phyloP scores from a whole-genome alignment of 1,140 invertebrate species.

The Caenorhabditis latens region DNA sequence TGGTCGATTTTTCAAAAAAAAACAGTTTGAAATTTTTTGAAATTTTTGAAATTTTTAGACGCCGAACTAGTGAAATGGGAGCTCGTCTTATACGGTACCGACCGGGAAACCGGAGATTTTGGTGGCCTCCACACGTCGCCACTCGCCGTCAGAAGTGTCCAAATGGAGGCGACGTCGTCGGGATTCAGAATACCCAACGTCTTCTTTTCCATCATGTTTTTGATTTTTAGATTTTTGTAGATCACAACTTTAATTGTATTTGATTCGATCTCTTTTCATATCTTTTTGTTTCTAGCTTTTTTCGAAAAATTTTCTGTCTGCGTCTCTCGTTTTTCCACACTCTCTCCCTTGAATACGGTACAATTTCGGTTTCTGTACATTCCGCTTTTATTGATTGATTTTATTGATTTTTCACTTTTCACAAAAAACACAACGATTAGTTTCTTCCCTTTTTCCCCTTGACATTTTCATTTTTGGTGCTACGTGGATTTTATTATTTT shows the following conservation, averaged over 20 bases:
- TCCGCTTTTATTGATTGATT: slow-evolving; percentile 8
- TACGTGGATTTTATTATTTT: no score
- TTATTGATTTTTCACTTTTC: not conserved
- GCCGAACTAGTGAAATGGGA: slow-evolving; percentile 68
- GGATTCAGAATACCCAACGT: not conserved
- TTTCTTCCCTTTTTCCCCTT: no score
- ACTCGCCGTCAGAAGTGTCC: slow-evolving; percentile 50
- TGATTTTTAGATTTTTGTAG: not conserved
- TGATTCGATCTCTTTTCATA: slow-evolving; percentile 5
- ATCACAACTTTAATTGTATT: not conserved
- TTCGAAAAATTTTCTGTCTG: not conserved
- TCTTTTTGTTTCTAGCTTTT: not conserved
- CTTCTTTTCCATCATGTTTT: not conserved
- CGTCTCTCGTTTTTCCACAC: not conserved
- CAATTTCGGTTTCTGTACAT: slow-evolving; percentile 54
- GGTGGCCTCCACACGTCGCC: slow-evolving; percentile 61
- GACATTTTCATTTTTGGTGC: no score
- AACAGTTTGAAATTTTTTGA: not conserved
- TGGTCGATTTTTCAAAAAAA: not conserved
- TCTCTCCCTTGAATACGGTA: slow-evolving; percentile 17
- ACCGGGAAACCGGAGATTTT: slow-evolving; percentile 52
- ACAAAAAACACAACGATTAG: not conserved
- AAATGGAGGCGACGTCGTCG: slow-evolving; percentile 36
- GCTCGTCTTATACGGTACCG: slow-evolving; percentile 65
- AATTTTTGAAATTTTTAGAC: slow-evolving; percentile 17